phyloP scores from a whole-genome alignment of 2,888 invertebrate species.

The Rhimphoctona megacephalus region DNA sequence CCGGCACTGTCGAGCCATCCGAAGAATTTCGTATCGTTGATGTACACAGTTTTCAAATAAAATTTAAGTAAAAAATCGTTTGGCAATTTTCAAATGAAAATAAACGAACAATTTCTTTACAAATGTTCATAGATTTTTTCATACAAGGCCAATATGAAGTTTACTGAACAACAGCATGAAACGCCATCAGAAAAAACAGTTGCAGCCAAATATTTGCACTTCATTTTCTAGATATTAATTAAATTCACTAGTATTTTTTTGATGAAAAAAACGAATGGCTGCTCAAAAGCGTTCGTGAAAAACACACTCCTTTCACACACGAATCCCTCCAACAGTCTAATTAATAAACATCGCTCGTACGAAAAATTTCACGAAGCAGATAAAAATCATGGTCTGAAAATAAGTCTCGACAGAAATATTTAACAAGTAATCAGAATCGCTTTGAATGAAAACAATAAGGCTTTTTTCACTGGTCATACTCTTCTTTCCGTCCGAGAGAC shows the following conservation, averaged over 20 bases:
- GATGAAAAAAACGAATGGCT: not conserved
- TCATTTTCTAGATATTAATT: not conserved
- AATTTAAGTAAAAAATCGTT: not conserved
- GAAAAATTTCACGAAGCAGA: not conserved
- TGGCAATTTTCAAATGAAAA: not conserved
- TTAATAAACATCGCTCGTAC: not conserved
- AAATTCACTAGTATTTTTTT: not conserved
- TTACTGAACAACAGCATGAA: not conserved
- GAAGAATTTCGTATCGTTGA: not conserved
- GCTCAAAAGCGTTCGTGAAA: not conserved
- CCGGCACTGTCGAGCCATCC: not conserved
- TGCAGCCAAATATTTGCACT: not conserved
- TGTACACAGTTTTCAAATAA: not conserved
- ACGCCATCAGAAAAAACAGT: not conserved
- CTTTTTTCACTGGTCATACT: conserved; percentile 16
- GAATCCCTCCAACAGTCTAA: not conserved
- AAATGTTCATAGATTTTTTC: not conserved
- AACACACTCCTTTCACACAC: not conserved
- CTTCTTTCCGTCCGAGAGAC: not conserved
- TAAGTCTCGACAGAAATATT: not conserved
- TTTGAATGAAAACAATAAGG: conserved; percentile 19
- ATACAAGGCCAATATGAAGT: not conserved
- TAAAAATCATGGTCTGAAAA: not conserved
- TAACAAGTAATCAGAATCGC: conserved; percentile 30
- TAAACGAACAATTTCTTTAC: not conserved